Evolutionary conservation across 1,140 invertebrate genomes (phyloP).

Genomic region (Drosophila erecta): DNA sequence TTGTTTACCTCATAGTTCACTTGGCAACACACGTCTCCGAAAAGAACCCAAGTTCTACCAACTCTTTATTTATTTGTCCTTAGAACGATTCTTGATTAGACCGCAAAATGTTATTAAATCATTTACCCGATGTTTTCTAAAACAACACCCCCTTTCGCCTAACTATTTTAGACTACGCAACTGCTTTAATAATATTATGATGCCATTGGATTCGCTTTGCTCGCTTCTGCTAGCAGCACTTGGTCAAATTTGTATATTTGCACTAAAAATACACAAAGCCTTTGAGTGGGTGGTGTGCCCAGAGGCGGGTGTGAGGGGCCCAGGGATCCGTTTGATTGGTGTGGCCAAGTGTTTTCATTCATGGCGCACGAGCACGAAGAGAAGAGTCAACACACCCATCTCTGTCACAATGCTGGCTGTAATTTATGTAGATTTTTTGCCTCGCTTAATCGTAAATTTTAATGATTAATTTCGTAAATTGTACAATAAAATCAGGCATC

Average conservation of each 20-base stretch:
- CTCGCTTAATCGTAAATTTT: constrained; percentile 57
- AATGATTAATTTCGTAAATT: constrained; percentile 70
- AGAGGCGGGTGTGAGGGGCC: background rate
- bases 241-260: constrained; percentile 73
- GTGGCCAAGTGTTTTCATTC: constrained; percentile 76
- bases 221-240: constrained; percentile 41
- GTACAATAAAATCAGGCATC: constrained; percentile 34
- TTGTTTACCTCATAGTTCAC: too few species aligned
- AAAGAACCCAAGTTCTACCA: too few species aligned
- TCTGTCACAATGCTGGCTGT: constrained; percentile 11
- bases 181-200: constrained; percentile 68
- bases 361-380: constrained; percentile 46
- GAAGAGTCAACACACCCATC: constrained; percentile 64
- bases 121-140: constrained; percentile 4
- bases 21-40: too few species aligned
- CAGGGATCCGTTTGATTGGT: constrained; percentile 47
- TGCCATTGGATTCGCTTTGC: constrained; percentile 56
- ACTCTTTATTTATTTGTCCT: constrained; percentile 17
- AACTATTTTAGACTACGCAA: constrained; percentile 14
- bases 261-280: constrained; percentile 67
- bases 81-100: background rate
- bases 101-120: constrained; percentile 12
- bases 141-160: constrained; percentile 10
- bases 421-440: constrained; percentile 68
- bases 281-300: constrained; percentile 22